Evolutionary conservation across 1,140 invertebrate species (phyloP).

Genomic region (Coboldia fuscipes): DNA sequence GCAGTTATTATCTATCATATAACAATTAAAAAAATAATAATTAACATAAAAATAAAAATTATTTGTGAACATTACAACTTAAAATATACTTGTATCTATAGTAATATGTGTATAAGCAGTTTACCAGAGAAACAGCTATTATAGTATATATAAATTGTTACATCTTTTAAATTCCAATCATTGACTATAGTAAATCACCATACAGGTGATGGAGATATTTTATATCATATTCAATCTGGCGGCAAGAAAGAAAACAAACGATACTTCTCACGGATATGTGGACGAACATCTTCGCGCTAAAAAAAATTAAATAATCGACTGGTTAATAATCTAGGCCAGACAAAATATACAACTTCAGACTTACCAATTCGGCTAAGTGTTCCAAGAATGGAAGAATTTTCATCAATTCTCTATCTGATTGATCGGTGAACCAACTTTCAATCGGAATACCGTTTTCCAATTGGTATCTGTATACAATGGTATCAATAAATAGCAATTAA

Average conservation of each 20-base stretch:
- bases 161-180: too few species aligned
- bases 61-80: too few species aligned
- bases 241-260: conserved; percentile 73
- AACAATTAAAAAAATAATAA: too few species aligned
- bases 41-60: too few species aligned
- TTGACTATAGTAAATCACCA: too few species aligned
- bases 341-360: conserved; percentile 9
- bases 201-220: too few species aligned
- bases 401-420: conserved; percentile 72
- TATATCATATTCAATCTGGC: conserved; percentile 64
- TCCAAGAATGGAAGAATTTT: conserved; percentile 88
- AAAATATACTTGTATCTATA: too few species aligned
- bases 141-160: too few species aligned
- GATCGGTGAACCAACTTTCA: conserved; percentile 91
- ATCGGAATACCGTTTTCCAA: conserved; percentile 94
- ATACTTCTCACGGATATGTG: conserved; percentile 73
- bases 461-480: conserved; percentile 38
- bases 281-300: conserved; percentile 78
- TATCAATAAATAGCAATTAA: conserved; percentile 6
- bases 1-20: too few species aligned
- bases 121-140: too few species aligned
- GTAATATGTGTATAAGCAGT: too few species aligned
- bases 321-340: not conserved
- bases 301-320: conserved; percentile 1
- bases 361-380: conserved; percentile 52